phyloP scores from a whole-genome alignment of 2,113 vertebrate species.

The Silurus meridionalis region DNA sequence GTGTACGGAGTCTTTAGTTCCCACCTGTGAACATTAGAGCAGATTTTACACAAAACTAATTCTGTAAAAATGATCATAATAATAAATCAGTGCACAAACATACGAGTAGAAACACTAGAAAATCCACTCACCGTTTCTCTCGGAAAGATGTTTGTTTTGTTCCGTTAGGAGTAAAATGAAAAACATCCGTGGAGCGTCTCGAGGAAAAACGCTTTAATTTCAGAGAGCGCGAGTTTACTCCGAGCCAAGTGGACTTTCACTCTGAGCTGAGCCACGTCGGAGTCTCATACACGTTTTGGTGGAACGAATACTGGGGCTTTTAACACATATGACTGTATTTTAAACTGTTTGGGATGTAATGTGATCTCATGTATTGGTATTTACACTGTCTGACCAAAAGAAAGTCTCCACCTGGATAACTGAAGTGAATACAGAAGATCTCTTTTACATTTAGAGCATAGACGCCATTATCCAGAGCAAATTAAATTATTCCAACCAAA shows the following conservation, averaged over 20 bases:
- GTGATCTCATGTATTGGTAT: no score
- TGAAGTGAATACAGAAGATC: no score
- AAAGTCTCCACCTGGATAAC: no score
- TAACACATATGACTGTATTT: no score
- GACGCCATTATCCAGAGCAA: no score
- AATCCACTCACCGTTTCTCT: slow-evolving; percentile 46
- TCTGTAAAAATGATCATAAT: neutral
- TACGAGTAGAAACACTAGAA: neutral
- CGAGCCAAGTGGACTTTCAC: neutral
- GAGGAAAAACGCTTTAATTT: slow-evolving; percentile 23
- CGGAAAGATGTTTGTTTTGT: slow-evolving; percentile 19
- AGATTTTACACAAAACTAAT: slow-evolving; percentile 1
- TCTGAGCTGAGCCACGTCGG: neutral
- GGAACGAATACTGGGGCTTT: no score
- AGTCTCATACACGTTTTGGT: no score
- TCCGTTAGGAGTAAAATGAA: slow-evolving; percentile 42
- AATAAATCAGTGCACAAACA: neutral
- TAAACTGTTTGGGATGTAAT: no score
- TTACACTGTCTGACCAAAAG: no score
- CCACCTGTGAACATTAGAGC: slow-evolving; percentile 50
- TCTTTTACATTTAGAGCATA: no score
- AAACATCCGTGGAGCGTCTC: slow-evolving; percentile 42
- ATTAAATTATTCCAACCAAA: no score
- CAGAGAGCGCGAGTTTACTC: neutral
- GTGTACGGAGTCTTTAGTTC: slow-evolving; percentile 43